Evolutionary conservation across 2,888 invertebrate genomes (phyloP).

Genomic region (Brachyptera risi): DNA sequence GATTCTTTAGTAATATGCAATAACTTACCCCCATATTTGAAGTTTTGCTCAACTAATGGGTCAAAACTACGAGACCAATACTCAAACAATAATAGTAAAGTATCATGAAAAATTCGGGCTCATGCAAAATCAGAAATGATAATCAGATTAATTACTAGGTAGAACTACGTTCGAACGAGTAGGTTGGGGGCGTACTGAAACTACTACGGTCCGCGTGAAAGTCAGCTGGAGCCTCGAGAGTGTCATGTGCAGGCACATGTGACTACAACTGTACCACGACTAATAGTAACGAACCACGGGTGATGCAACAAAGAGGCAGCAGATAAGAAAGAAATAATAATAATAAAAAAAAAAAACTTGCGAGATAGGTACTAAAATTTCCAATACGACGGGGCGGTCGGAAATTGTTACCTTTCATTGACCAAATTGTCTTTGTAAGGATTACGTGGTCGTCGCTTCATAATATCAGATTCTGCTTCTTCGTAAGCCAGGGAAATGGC

Average conservation of each 20-base stretch:
- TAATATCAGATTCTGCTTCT: slow-evolving; percentile 86
- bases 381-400: slow-evolving; percentile 5
- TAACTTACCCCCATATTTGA: slow-evolving; percentile 18
- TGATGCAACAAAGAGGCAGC: slow-evolving; percentile 22
- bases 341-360: slow-evolving; percentile 22
- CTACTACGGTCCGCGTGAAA: slow-evolving; percentile 12
- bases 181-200: not conserved
- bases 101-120: slow-evolving; percentile 11
- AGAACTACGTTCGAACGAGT: not conserved
- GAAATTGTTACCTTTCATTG: slow-evolving; percentile 72
- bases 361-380: slow-evolving; percentile 12
- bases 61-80: slow-evolving; percentile 12
- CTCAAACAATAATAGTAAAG: slow-evolving; percentile 12
- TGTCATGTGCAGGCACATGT: not conserved
- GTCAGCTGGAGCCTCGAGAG: slow-evolving; percentile 3
- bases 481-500: slow-evolving; percentile 92
- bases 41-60: slow-evolving; percentile 13
- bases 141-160: not conserved
- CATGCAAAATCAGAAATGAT: slow-evolving; percentile 14
- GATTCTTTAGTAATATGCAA: not conserved
- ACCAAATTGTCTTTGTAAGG: slow-evolving; percentile 88
- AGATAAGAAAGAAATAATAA: slow-evolving; percentile 8
- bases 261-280: slow-evolving; percentile 16
- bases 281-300: slow-evolving; percentile 9
- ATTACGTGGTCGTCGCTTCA: slow-evolving; percentile 88